phyloP scores from a whole-genome alignment of 2,113 vertebrate species.

The Rhinichthys klamathensis region DNA sequence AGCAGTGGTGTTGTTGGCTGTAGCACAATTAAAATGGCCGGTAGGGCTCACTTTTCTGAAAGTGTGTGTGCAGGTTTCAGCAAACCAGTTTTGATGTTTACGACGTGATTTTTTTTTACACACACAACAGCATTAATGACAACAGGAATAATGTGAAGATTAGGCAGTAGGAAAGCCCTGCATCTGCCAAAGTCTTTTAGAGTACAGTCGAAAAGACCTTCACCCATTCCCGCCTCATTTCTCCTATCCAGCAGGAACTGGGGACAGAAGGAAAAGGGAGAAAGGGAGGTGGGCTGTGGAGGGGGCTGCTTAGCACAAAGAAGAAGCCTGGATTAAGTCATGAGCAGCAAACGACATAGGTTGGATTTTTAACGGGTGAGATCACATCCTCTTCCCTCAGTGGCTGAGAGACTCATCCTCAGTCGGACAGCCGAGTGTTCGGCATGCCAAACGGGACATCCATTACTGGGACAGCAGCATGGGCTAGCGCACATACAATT shows the following conservation, averaged over 20 bases:
- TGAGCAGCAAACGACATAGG: constrained; percentile 86
- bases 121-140: neutral
- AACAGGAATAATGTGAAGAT: constrained; percentile 23
- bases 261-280: constrained; percentile 52
- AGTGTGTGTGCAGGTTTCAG: neutral
- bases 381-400: constrained; percentile 88
- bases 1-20: constrained; percentile 52
- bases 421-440: constrained; percentile 69
- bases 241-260: constrained; percentile 3
- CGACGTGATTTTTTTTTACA: neutral
- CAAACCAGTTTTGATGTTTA: neutral
- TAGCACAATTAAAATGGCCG: constrained; percentile 7
- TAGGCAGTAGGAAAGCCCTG: neutral
- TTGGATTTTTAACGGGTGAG: constrained; percentile 88
- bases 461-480: constrained; percentile 65
- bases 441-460: constrained; percentile 64
- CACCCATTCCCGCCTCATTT: neutral
- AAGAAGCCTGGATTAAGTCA: constrained; percentile 85
- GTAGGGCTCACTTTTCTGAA: neutral
- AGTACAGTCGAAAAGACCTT: constrained; percentile 23
- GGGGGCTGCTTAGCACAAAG: constrained; percentile 73
- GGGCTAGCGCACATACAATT: constrained; percentile 39
- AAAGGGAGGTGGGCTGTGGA: constrained; percentile 62
- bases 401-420: constrained; percentile 82
- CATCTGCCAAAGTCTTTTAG: constrained; percentile 21